Evolutionary conservation across 2,113 vertebrate species (phyloP), one percentile per base, ranked within the genome.

Genomic region (Lipophrys pholis): DNA sequence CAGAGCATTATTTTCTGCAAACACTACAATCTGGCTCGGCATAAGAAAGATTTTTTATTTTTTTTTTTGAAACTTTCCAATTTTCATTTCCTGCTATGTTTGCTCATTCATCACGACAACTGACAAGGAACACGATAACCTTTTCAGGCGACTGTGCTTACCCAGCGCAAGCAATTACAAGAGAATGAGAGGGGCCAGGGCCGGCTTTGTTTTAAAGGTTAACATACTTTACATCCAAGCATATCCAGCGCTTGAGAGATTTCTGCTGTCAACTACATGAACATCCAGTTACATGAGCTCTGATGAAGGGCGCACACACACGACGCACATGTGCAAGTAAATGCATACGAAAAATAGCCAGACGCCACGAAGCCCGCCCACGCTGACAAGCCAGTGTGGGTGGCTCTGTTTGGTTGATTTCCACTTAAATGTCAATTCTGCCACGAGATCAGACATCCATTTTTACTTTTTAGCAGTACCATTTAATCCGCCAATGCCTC

Each of bases 151-250:
- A 83, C 85, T 86, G 85, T 91, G 90, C 86, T 86, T 88, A 90
- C 83, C 76, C 84, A 48, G 89, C 51, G 51, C 83, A 62, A 79
- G 87, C 89, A 92, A 91, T 93, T 90, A 93, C 80, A 76, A 82
- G 58, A 80, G 83, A 86, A 91, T 82, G 87, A 90, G 89, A 88
- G 72, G 58, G 87, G 89, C 89, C 82, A 78, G 86, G 81, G 74
- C 82, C 48, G 76, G 83, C 84, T 92, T 92, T 90, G 90, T 91
- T 90, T 89, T 91, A 93, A 93, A 93, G 93, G 92, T 93, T 93
- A 93, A 91, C 90, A 76, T 78, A 87, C 90, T 90, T 92, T 89
- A 93, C 76, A 90, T 90, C 63, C 40, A 55, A 84, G 82, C 82
- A 75, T 69, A 84, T 81, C 80, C 79, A 81, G 73, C 15, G 77